Evolutionary conservation across 92 coral and sea anemone genomes (phyloP).

Genomic region (Palythoa grandis): DNA sequence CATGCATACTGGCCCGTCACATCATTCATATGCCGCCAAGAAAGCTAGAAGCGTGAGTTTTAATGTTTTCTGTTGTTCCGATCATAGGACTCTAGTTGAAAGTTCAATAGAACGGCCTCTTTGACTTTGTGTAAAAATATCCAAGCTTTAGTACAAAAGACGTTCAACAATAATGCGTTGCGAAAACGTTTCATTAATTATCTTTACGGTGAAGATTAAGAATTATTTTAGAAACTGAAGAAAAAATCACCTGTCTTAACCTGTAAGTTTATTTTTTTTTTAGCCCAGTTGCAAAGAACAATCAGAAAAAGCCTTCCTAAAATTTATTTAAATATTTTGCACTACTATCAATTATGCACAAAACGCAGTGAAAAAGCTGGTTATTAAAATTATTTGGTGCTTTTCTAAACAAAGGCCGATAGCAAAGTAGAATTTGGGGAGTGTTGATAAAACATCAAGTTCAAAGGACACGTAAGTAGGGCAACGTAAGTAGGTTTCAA

Average conservation of each 20-base stretch:
- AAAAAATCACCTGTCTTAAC: background rate
- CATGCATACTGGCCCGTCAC: conserved; percentile 14
- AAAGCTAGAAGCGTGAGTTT: conserved; percentile 19
- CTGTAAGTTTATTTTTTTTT: background rate
- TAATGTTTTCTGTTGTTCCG: conserved; percentile 17
- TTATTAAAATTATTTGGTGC: conserved; percentile 77
- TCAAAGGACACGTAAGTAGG: conserved; percentile 99
- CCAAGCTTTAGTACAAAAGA: background rate
- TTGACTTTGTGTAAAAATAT: conserved; percentile 3
- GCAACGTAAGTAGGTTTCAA: conserved; percentile 91
- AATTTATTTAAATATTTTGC: background rate
- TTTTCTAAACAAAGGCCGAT: conserved; percentile 98
- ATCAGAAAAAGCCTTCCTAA: background rate
- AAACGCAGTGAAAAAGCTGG: background rate
- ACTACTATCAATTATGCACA: conserved; percentile 25
- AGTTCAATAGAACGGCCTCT: background rate
- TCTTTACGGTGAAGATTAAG: too few species aligned
- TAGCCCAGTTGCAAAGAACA: background rate
- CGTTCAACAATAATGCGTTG: background rate
- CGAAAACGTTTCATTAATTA: too few species aligned
- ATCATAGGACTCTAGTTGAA: conserved; percentile 1
- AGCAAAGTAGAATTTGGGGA: conserved; percentile 81
- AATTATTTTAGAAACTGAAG: background rate
- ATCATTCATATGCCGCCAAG: background rate
- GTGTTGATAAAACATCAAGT: conserved; percentile 69